These are phyloP conservation scores for Oegoconia quadripuncta DNA, from an alignment of 2,888 invertebrate species.

Conservation along the genomic window DNA sequence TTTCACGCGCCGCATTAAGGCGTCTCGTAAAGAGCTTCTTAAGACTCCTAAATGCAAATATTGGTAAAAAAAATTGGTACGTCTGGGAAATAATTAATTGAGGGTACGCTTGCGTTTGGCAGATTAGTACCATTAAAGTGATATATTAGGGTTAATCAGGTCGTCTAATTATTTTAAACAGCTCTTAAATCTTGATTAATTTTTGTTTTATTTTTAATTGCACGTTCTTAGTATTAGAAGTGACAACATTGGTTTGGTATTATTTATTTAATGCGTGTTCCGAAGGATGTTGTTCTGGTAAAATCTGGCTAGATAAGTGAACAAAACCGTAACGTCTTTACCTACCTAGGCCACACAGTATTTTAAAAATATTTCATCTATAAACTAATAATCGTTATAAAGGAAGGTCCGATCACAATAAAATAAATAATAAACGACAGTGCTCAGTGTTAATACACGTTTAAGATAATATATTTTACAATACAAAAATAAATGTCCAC, in stretches of 20 bases:
- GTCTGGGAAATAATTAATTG: slow-evolving; percentile 56
- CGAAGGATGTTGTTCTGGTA: neutral
- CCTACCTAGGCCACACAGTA: too few relatives aligned
- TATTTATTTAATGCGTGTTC: too few relatives aligned
- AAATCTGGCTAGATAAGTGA: neutral
- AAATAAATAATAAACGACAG: slow-evolving; percentile 61
- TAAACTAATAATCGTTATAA: slow-evolving; percentile 1
- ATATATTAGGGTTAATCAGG: slow-evolving; percentile 60
- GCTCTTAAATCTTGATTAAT: slow-evolving; percentile 40
- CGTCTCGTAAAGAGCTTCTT: slow-evolving; percentile 64
- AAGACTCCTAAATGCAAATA: slow-evolving; percentile 71
- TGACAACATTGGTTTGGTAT: too few relatives aligned
- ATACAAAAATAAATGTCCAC: slow-evolving; percentile 73
- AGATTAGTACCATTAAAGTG: slow-evolving; percentile 51
- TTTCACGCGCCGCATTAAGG: slow-evolving; percentile 51
- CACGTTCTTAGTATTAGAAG: too few relatives aligned
- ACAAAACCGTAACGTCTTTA: neutral
- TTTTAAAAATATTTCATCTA: too few relatives aligned
- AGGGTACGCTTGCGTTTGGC: slow-evolving; percentile 54
- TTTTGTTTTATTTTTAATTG: slow-evolving; percentile 32
- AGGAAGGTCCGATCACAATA: slow-evolving; percentile 49
- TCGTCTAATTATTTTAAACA: slow-evolving; percentile 66
- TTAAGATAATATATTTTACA: slow-evolving; percentile 76
- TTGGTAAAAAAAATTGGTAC: slow-evolving; percentile 51
- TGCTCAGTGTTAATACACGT: slow-evolving; percentile 75